Base-by-base conservation (phyloP, 1,140 invertebrate species). In the Phymorhynchus buccinoides region DNA sequence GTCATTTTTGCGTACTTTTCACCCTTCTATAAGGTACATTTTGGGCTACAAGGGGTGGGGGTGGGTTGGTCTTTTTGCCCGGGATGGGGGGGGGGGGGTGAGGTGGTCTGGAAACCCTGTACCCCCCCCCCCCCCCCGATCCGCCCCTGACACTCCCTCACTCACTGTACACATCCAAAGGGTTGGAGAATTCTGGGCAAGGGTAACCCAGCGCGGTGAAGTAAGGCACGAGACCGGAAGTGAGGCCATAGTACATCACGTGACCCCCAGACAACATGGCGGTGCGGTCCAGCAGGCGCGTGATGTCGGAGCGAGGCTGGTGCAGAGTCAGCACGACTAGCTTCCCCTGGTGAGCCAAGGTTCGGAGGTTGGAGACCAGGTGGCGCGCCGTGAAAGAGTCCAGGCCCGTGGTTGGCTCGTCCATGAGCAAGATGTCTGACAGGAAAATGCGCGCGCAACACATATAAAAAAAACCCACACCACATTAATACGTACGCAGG, bases 241-340 rank as follows among this genome's bases (percentile, higher is more conserved):
- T 39, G 16, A 39, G 39, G 4, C 90, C 90, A 39, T 86, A 89
- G 84, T 88, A 91, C 14, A 89, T 87, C 62, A 90, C 56, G 42
- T 89, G 86, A 37, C 89, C 89, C 27, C 82, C 52, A 56, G 82
- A 88, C 42, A 91, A 77, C 14, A 89, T 83, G 32, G 87, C 82
- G 16, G 90, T 87, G 48, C 89, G 85, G 79, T 91, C 90, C 77
- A 91, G 88, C 56, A 90, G 81, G 73, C 87, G 88, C 71, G 90
- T 89, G 32, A 91, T 88, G 84, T 91, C 91, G 41, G 91, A 91
- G n/a, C 91, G 82, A 52, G 91, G 91, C 84, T 91, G 91, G 83
- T 91, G 91, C 14, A 91, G 89, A 16, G 91, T 88, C 37, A 91
- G n/a, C 3, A 91, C 78, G 22, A 91, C 90, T 42, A 91, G 86